These are phyloP conservation scores for Saccostrea echinata DNA, from an alignment of 1,140 invertebrate species.

Conservation along the genomic window DNA sequence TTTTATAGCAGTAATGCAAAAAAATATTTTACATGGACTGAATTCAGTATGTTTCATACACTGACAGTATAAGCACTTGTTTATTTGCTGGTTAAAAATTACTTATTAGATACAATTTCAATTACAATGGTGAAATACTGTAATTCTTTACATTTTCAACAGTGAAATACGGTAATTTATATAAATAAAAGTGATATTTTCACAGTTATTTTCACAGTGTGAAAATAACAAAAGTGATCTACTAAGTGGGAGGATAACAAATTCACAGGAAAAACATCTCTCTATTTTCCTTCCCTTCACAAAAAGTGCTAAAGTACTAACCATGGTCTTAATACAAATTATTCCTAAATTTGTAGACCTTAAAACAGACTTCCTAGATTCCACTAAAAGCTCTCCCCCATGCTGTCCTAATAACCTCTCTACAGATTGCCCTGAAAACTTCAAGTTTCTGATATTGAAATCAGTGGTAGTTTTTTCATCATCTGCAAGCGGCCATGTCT, in stretches of 20 bases:
- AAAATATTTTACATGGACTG: neutral
- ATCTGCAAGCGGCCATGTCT: neutral
- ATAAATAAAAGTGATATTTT: too few relatives aligned
- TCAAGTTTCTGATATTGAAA: neutral
- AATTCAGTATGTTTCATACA: neutral
- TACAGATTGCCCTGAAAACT: neutral
- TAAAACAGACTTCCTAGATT: neutral
- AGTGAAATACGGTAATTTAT: too few relatives aligned
- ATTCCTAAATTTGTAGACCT: neutral
- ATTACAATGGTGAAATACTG: neutral
- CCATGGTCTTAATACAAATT: neutral
- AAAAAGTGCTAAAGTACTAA: neutral
- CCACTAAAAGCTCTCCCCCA: neutral
- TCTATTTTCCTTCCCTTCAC: neutral
- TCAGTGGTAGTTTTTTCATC: neutral
- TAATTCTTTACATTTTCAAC: neutral
- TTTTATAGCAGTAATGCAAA: neutral
- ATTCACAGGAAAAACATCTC: neutral
- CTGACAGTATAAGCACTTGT: neutral
- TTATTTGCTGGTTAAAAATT: neutral
- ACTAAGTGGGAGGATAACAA: too few relatives aligned
- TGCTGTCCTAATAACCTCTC: neutral
- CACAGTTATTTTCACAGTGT: too few relatives aligned
- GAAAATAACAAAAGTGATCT: too few relatives aligned
- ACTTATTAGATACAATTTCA: neutral